Conservation (phyloP, 1,140 invertebrate species). For the Drosophila kepulauana region DNA sequence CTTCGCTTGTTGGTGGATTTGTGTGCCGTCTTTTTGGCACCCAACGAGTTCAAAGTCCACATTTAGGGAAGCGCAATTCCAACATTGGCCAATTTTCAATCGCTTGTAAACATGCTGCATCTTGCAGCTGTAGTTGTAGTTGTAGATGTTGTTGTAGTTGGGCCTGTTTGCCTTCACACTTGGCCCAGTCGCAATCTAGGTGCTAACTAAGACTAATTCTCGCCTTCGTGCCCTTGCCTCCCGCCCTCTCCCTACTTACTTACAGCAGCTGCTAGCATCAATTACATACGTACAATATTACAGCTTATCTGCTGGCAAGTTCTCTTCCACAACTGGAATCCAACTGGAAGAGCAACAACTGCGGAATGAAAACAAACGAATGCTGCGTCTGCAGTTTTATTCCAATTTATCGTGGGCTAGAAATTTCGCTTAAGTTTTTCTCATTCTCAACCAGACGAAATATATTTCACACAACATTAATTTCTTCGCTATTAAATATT, state of each 20-base stretch:
- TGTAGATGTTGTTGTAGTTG: conserved; percentile 13
- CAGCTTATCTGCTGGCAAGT: not conserved
- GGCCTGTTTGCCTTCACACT: conserved; percentile 68
- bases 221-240: conserved; percentile 10
- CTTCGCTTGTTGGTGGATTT: not conserved
- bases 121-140: not conserved
- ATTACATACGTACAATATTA: not conserved
- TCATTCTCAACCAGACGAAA: too few species aligned
- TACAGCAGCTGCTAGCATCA: not conserved
- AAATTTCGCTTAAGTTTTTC: too few species aligned
- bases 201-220: conserved; percentile 69
- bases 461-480: too few species aligned
- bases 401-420: too few species aligned
- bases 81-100: conserved; percentile 21
- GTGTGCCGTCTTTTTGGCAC: conserved; percentile 60
- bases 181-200: conserved; percentile 26
- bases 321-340: not conserved
- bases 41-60: conserved; percentile 70
- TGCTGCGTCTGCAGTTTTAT: too few species aligned
- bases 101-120: conserved; percentile 37
- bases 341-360: not conserved
- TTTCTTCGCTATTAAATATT: too few species aligned
- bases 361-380: not conserved
- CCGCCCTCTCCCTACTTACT: too few species aligned
- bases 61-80: conserved; percentile 43